Conservation (phyloP, 2,113 vertebrate genomes). For the Naja naja region DNA sequence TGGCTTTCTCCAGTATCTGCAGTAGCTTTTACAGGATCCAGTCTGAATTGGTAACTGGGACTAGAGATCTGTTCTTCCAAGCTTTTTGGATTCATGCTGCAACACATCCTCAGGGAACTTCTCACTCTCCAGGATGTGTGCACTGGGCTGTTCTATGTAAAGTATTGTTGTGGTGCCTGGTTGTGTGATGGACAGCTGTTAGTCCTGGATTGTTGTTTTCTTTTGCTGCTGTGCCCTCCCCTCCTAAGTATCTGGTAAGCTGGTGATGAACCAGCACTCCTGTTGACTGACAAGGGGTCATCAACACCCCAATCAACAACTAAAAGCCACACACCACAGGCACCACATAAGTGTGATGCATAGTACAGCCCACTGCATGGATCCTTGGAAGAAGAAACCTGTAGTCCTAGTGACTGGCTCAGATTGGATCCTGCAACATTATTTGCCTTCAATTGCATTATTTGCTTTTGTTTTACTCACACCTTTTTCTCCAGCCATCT, state of each 20-base stretch:
- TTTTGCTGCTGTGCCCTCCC: background rate
- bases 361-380: background rate
- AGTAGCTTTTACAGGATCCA: background rate
- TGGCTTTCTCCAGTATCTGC: background rate
- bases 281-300: background rate
- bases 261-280: background rate
- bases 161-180: too few species aligned
- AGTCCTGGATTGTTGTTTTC: background rate
- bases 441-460: background rate
- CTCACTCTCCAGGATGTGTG: too few species aligned
- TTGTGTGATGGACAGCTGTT: background rate
- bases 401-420: background rate
- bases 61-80: too few species aligned
- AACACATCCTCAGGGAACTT: too few species aligned
- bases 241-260: background rate
- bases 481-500: background rate
- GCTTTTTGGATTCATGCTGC: too few species aligned
- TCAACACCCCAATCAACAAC: background rate
- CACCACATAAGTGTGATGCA: background rate
- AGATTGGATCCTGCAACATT: background rate
- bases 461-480: background rate
- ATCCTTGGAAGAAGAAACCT: background rate
- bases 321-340: background rate
- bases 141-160: too few species aligned
- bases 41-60: too few species aligned